These are phyloP conservation scores for Meta bourneti DNA, from an alignment of 2,888 invertebrate species.

Conservation along the genomic window DNA sequence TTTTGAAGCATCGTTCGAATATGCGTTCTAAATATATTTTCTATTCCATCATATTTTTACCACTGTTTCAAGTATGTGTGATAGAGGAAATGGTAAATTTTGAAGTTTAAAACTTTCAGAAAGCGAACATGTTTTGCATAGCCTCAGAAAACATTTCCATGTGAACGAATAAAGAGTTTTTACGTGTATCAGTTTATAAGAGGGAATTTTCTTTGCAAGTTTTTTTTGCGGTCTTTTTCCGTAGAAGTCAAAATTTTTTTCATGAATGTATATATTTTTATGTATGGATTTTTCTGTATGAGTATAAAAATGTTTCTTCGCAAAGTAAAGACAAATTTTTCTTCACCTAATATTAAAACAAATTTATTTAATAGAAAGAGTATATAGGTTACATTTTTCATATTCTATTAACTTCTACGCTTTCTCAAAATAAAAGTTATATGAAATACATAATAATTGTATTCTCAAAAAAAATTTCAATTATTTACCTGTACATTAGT, in stretches of 20 bases:
- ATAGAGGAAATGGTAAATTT: background rate
- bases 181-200: slow-evolving; percentile 49
- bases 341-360: no score
- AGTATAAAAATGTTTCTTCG: no score
- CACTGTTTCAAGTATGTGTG: background rate
- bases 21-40: background rate
- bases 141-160: slow-evolving; percentile 44
- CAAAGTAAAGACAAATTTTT: no score
- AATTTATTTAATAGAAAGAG: no score
- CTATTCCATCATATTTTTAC: background rate
- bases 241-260: slow-evolving; percentile 19
- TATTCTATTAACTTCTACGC: no score
- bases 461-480: no score
- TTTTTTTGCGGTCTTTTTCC: background rate
- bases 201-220: slow-evolving; percentile 32
- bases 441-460: no score
- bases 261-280: no score
- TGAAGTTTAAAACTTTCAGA: background rate
- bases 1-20: background rate
- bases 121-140: slow-evolving; percentile 56
- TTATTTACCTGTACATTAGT: no score
- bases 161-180: slow-evolving; percentile 52
- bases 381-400: no score
- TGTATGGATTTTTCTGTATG: no score
- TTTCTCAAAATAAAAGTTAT: no score